Conservation (phyloP, 2,797 vertebrate genomes). For the Schizopygopsis malacanthus region DNA sequence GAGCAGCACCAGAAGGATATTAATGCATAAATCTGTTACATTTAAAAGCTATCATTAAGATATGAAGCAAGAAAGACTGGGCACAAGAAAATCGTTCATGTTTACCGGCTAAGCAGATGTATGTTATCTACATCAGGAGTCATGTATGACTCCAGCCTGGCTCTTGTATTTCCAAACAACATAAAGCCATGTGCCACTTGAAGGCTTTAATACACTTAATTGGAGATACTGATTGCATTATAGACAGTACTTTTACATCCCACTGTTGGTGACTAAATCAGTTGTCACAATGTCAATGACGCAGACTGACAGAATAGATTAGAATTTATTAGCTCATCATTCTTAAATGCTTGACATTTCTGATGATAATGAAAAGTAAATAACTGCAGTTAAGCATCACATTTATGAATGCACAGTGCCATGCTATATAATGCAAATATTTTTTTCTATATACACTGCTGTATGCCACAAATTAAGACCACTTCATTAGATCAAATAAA, state of each 20-base stretch:
- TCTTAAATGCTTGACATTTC: background rate
- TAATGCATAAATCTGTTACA: background rate
- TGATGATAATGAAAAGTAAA: background rate
- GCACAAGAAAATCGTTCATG: background rate
- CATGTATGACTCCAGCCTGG: conserved; percentile 62
- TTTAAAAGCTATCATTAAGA: background rate
- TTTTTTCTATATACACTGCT: background rate
- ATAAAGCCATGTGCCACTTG: background rate
- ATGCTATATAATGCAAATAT: background rate
- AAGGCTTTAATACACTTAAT: background rate
- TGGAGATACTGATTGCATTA: conserved; percentile 3
- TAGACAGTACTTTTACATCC: background rate
- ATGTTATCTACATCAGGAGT: conserved; percentile 72
- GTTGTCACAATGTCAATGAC: background rate
- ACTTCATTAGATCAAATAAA: background rate
- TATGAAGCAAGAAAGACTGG: background rate
- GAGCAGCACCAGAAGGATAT: background rate
- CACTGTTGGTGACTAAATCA: background rate
- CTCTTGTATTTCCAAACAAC: conserved; percentile 4
- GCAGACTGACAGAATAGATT: background rate
- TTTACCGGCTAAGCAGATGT: background rate
- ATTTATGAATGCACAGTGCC: background rate
- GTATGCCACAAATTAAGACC: background rate
- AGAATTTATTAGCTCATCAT: background rate
- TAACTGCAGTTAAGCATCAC: background rate